Evolutionary conservation across 2,797 vertebrate species (phyloP).

Genomic region (Chanos chanos): DNA sequence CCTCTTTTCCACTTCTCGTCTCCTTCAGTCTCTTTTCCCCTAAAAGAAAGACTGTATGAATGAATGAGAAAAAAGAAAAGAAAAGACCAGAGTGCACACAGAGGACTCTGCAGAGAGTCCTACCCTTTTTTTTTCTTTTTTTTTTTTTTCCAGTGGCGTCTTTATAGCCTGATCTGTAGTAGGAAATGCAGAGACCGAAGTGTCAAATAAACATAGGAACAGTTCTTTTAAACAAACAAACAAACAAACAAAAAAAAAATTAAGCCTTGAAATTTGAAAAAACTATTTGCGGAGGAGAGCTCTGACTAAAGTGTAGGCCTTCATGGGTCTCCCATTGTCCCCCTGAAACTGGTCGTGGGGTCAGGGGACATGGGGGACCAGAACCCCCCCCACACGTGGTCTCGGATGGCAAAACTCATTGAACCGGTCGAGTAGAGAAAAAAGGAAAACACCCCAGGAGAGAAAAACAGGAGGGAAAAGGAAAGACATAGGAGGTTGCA

Average conservation of each 20-base stretch:
- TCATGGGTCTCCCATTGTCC: constrained; percentile 15
- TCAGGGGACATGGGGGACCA: constrained; percentile 53
- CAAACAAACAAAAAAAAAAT: constrained; percentile 31
- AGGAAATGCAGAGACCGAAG: constrained; percentile 58
- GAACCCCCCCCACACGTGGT: constrained; percentile 59
- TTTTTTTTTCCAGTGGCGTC: constrained; percentile 42
- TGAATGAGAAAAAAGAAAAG: neutral
- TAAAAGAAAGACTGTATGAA: neutral
- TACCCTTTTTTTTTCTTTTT: too few relatives aligned
- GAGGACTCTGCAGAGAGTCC: too few relatives aligned
- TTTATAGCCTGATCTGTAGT: constrained; percentile 38
- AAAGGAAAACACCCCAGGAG: constrained; percentile 44
- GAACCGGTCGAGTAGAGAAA: too few relatives aligned
- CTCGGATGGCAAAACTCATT: too few relatives aligned
- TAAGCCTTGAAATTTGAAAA: constrained; percentile 21
- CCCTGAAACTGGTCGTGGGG: constrained; percentile 7
- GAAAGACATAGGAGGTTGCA: constrained; percentile 53
- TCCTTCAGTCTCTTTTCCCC: neutral
- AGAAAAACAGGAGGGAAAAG: constrained; percentile 31
- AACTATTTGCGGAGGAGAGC: constrained; percentile 9
- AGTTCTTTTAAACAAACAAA: constrained; percentile 65
- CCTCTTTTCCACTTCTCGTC: constrained; percentile 6
- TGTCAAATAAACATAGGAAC: constrained; percentile 61
- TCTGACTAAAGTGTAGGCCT: constrained; percentile 2
- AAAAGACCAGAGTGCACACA: too few relatives aligned